Conservation (phyloP, 2,888 invertebrate species). For the Auanema freiburgensis region DNA sequence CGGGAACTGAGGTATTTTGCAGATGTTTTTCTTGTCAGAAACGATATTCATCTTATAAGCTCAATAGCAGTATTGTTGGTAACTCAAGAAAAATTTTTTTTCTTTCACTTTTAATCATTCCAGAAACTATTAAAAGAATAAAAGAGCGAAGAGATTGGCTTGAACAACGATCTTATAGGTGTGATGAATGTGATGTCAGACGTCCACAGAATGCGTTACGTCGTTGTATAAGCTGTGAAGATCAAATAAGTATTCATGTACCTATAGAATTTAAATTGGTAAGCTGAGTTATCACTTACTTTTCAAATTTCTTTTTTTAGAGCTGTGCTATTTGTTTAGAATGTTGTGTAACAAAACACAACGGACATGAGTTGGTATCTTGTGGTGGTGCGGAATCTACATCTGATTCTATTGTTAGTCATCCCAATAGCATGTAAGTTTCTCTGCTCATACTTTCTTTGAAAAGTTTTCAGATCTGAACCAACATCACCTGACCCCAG, state of each 20-base stretch:
- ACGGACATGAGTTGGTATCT: slow-evolving; percentile 1
- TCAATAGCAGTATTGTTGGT: slow-evolving; percentile 2
- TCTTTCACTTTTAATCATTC: not conserved
- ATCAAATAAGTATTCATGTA: not conserved
- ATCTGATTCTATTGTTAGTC: too few relatives aligned
- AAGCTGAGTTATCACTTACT: not conserved
- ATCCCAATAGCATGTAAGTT: too few relatives aligned
- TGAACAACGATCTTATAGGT: not conserved
- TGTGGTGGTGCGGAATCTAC: too few relatives aligned
- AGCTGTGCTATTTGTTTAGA: not conserved
- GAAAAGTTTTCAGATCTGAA: too few relatives aligned
- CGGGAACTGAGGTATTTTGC: not conserved
- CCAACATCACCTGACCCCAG: too few relatives aligned
- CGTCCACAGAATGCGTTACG: not conserved
- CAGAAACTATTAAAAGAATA: not conserved
- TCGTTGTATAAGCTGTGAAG: slow-evolving; percentile 4
- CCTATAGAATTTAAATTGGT: slow-evolving; percentile 3
- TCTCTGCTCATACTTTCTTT: too few relatives aligned
- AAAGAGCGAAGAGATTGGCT: not conserved
- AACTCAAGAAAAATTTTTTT: not conserved
- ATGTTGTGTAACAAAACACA: slow-evolving; percentile 5
- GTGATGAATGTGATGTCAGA: slow-evolving; percentile 6
- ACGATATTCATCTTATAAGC: not conserved
- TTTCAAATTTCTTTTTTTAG: not conserved
- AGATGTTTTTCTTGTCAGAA: not conserved